These are phyloP conservation scores for Zosterops hypoxanthus DNA, from an alignment of 2,113 vertebrate genomes.

Conservation along the genomic window DNA sequence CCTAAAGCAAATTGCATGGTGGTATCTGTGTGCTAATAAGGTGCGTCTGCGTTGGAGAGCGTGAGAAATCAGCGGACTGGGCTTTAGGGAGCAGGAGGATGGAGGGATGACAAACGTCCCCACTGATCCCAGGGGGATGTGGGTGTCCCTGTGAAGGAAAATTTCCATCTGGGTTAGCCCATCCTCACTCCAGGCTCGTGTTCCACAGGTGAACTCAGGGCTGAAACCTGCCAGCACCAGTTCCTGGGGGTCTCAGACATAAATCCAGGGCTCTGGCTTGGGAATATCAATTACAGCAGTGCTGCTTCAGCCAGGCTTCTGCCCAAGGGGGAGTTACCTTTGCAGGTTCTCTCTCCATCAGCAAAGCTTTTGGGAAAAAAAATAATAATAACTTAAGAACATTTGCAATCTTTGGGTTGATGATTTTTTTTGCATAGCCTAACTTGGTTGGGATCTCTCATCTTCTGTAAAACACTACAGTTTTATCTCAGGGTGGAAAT, in stretches of 20 bases:
- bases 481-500: not conserved
- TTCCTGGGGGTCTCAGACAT: rapidly evolving
- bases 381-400: not conserved
- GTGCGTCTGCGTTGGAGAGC: not conserved
- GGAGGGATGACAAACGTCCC: not conserved
- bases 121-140: rapidly evolving
- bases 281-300: rapidly evolving
- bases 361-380: not conserved
- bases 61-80: not conserved
- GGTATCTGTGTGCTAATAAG: conserved; percentile 8
- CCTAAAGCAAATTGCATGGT: conserved; percentile 33
- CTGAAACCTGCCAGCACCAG: not conserved
- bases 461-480: not conserved
- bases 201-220: not conserved
- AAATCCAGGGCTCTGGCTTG: not conserved
- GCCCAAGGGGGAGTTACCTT: not conserved
- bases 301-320: not conserved
- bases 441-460: not conserved
- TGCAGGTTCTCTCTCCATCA: not conserved
- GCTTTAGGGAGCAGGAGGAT: not conserved
- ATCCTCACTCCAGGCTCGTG: too few relatives aligned
- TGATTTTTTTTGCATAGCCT: not conserved
- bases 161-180: not conserved
- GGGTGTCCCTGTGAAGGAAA: not conserved
- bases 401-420: not conserved